phyloP scores from a whole-genome alignment of 2,797 vertebrate genomes.

The Dendrocincla fuliginosa region DNA sequence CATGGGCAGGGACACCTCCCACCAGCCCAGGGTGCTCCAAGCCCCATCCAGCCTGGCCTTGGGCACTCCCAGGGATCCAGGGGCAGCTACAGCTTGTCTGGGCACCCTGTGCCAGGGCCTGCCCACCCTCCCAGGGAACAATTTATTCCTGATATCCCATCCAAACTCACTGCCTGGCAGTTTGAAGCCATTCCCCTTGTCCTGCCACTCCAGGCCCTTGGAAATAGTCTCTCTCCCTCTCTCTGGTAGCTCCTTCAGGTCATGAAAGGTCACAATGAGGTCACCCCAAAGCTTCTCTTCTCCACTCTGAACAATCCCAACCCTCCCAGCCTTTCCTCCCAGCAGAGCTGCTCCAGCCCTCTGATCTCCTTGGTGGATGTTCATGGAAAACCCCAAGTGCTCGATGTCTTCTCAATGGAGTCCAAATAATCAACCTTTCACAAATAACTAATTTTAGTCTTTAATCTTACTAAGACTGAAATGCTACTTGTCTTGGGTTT shows the following conservation, averaged over 20 bases:
- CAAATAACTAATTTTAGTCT: background rate
- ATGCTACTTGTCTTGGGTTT: background rate
- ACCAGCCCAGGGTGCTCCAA: background rate
- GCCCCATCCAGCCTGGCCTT: background rate
- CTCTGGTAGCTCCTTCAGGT: fast-evolving
- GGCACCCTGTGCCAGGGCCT: background rate
- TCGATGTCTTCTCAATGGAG: fast-evolving
- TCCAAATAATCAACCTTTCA: background rate
- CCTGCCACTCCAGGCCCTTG: background rate
- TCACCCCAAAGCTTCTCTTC: background rate
- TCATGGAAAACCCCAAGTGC: background rate
- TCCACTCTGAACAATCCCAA: background rate
- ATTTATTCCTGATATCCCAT: fast-evolving
- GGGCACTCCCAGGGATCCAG: background rate
- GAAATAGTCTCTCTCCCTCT: fast-evolving
- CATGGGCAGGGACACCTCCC: background rate
- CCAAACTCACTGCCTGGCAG: fast-evolving
- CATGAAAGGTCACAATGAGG: fast-evolving
- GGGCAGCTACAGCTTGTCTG: background rate
- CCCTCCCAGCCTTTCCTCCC: background rate
- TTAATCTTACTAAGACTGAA: background rate
- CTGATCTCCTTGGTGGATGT: background rate
- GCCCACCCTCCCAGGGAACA: fast-evolving
- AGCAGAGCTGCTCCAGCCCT: background rate
- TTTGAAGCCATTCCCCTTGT: fast-evolving